Evolutionary conservation across 2,797 vertebrate genomes (phyloP).

Genomic region (Lepilemur ruficaudatus): DNA sequence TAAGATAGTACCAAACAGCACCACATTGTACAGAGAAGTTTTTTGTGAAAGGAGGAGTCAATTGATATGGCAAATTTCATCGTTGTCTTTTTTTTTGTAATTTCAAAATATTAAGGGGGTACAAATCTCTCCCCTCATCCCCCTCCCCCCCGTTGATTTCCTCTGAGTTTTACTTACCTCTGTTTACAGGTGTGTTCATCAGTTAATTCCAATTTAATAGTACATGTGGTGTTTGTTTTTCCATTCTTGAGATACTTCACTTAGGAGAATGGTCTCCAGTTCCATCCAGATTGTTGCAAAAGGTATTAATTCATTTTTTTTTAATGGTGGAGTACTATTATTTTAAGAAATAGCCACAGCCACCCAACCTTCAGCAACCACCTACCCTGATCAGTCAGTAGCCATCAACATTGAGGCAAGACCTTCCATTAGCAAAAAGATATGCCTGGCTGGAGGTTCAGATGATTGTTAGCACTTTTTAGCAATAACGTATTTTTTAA

Average conservation of each 20-base stretch:
- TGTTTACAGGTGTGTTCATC: not conserved
- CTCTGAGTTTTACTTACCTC: not conserved
- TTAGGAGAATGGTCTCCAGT: not conserved
- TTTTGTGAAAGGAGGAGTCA: not conserved
- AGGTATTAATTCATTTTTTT: not conserved
- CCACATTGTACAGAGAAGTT: not conserved
- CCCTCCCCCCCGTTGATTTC: not conserved
- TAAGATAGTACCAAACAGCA: not conserved
- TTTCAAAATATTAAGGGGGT: not conserved
- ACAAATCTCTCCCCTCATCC: not conserved
- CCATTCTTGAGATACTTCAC: not conserved
- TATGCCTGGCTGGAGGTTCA: not conserved
- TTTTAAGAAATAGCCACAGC: not conserved
- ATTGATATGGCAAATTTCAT: not conserved
- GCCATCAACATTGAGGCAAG: not conserved
- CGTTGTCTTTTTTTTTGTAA: not conserved
- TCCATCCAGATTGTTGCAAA: not conserved
- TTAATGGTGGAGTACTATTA: not conserved
- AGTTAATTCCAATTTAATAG: not conserved
- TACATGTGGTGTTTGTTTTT: not conserved
- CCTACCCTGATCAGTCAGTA: not conserved
- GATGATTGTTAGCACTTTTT: not conserved
- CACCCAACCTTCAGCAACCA: not conserved
- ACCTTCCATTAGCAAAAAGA: not conserved
- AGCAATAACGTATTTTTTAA: not conserved